Evolutionary conservation across 2,888 invertebrate genomes (phyloP).

Genomic region (Saturnia pavonia): DNA sequence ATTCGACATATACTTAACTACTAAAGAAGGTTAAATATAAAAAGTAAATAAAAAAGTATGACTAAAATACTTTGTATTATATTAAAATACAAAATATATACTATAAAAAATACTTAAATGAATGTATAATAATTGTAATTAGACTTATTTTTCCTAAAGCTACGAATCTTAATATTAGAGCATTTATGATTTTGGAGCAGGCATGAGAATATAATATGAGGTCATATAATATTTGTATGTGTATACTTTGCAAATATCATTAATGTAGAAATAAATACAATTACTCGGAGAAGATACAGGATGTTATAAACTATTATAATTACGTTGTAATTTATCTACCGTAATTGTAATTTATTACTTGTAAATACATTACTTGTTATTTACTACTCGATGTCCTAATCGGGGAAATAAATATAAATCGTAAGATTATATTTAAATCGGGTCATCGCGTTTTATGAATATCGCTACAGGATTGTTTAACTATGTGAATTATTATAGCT

Average conservation of each 20-base stretch:
- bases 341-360: neutral
- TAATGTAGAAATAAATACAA: neutral
- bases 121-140: neutral
- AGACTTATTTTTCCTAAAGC: neutral
- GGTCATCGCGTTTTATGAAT: neutral
- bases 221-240: neutral
- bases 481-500: too few relatives aligned
- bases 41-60: too few relatives aligned
- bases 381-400: slow-evolving; percentile 3
- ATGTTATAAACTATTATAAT: slow-evolving; percentile 10
- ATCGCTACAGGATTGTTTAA: neutral
- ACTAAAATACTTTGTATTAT: too few relatives aligned
- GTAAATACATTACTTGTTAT: neutral
- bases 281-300: slow-evolving; percentile 3
- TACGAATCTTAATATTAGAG: neutral
- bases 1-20: too few relatives aligned
- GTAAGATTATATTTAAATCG: neutral
- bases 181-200: neutral
- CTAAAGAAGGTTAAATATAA: too few relatives aligned
- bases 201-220: neutral
- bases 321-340: slow-evolving; percentile 7
- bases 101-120: neutral
- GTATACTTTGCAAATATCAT: neutral
- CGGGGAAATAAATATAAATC: slow-evolving; percentile 1
- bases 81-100: neutral